These are phyloP conservation scores for Monochamus alternatus DNA, from an alignment of 2,888 invertebrate species.

Conservation along the genomic window DNA sequence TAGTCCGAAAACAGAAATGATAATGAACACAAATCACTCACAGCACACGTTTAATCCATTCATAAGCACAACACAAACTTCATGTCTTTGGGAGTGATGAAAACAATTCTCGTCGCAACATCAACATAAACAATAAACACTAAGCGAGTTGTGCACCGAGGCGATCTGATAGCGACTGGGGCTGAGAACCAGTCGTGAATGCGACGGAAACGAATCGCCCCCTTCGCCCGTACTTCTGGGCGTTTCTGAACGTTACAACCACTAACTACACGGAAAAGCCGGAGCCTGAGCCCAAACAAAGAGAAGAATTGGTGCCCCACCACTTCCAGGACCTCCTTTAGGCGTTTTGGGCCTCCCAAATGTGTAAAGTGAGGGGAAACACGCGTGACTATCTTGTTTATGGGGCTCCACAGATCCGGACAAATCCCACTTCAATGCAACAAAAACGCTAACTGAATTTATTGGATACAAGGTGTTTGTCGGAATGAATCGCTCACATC, in stretches of 20 bases:
- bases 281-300: conserved; percentile 55
- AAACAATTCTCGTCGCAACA: conserved; percentile 57
- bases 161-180: conserved; percentile 70
- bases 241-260: conserved; percentile 60
- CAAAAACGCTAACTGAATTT: conserved; percentile 72
- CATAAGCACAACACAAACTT: conserved; percentile 60
- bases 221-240: conserved; percentile 60
- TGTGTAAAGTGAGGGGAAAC: conserved; percentile 51
- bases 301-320: conserved; percentile 64
- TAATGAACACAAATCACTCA: conserved; percentile 55
- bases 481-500: conserved; percentile 72
- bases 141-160: conserved; percentile 64
- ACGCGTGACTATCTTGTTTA: conserved; percentile 71
- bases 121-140: conserved; percentile 60
- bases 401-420: conserved; percentile 70
- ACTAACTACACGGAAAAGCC: conserved; percentile 67
- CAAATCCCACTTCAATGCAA: conserved; percentile 71
- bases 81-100: conserved; percentile 55
- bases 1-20: conserved; percentile 42
- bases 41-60: conserved; percentile 58
- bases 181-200: conserved; percentile 61
- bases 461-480: conserved; percentile 73
- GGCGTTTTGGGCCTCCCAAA: conserved; percentile 49
- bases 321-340: conserved; percentile 19
- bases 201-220: conserved; percentile 65